Evolutionary conservation across 2,888 invertebrate genomes (phyloP).

Genomic region (Erpobdella octoculata): DNA sequence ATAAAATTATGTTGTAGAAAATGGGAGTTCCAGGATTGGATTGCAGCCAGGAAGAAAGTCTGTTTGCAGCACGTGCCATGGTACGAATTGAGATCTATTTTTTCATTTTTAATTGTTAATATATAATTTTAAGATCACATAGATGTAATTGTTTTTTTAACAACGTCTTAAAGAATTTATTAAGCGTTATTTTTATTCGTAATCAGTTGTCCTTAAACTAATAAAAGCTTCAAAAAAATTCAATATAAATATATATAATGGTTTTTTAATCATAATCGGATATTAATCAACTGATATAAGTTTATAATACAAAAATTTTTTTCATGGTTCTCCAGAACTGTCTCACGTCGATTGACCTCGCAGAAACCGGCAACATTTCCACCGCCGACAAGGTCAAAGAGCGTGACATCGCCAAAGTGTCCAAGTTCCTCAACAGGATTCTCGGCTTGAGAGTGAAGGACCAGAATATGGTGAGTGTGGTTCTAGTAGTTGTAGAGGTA

Average conservation of each 20-base stretch:
- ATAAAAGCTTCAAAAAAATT: not conserved
- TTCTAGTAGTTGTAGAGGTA: not conserved
- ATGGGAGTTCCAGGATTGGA: too few relatives aligned
- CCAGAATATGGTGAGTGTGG: constrained; percentile 44
- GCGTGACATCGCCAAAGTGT: constrained; percentile 44
- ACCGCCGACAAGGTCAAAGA: constrained; percentile 40
- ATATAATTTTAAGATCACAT: too few relatives aligned
- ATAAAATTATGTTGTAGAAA: too few relatives aligned
- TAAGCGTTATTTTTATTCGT: too few relatives aligned
- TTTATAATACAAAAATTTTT: not conserved
- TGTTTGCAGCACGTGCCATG: too few relatives aligned
- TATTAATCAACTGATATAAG: not conserved
- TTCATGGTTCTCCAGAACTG: constrained; percentile 40
- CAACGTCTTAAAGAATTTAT: too few relatives aligned
- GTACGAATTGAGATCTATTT: too few relatives aligned
- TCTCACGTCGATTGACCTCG: constrained; percentile 45
- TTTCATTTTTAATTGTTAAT: too few relatives aligned
- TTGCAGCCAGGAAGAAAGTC: too few relatives aligned
- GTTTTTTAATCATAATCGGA: too few relatives aligned
- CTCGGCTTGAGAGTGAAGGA: constrained; percentile 45
- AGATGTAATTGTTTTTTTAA: too few relatives aligned
- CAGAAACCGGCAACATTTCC: constrained; percentile 41
- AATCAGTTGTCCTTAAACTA: too few relatives aligned
- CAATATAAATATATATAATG: not conserved
- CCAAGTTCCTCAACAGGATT: constrained; percentile 49